These are phyloP conservation scores for Drosophila fulvimacula DNA, from an alignment of 2,888 invertebrate genomes.

Conservation along the genomic window DNA sequence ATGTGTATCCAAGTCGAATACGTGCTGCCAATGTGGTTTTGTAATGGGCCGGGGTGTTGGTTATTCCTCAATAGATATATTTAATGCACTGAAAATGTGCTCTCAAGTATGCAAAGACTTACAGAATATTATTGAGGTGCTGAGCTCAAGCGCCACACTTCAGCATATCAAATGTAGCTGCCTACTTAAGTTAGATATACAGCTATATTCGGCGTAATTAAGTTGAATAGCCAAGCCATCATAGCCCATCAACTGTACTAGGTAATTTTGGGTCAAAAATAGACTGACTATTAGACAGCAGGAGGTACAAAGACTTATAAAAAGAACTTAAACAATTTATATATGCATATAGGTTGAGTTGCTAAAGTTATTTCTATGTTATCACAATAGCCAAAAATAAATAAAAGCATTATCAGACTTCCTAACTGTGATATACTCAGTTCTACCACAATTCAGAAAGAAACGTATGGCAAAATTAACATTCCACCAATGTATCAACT, in stretches of 20 bases:
- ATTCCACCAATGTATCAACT: too few species aligned
- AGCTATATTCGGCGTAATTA: background rate
- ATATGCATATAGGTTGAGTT: background rate
- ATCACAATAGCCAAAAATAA: background rate
- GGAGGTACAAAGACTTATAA: background rate
- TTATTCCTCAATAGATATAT: constrained; percentile 23
- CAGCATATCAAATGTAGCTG: background rate
- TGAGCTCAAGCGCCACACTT: background rate
- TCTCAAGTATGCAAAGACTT: constrained; percentile 15
- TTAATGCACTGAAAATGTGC: constrained; percentile 39
- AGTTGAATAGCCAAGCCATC: background rate
- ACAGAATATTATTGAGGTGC: constrained; percentile 7
- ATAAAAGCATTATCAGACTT: background rate
- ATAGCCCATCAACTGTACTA: background rate
- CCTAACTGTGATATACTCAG: background rate
- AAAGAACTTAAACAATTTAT: background rate
- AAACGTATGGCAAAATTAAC: too few species aligned
- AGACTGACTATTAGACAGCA: too few species aligned
- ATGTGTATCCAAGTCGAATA: constrained; percentile 36
- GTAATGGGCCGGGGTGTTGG: constrained; percentile 4
- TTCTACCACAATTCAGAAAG: background rate
- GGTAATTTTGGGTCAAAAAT: too few species aligned
- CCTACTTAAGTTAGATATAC: background rate
- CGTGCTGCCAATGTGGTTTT: constrained; percentile 31
- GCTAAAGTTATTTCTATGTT: too few species aligned